A percentile compares a stretch with the other conserved stretches of the same genome.
phyloP scores from a whole-genome alignment of 2,797 vertebrate genomes.

The Parauchenoglanis punctatus region DNA sequence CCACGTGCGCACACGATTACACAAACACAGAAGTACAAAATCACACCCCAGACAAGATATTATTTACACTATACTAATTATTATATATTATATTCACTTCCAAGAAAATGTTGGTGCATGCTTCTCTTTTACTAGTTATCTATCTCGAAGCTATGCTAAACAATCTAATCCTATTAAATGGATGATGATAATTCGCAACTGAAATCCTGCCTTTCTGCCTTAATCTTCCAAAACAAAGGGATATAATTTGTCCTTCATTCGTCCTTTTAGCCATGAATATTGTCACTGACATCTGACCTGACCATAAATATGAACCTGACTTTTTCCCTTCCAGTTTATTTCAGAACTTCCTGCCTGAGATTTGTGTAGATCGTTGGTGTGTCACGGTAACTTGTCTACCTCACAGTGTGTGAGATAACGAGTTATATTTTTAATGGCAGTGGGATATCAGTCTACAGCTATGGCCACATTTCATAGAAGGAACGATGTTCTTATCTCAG shows the following conservation, averaged over 20 bases:
- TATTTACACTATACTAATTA: conserved; percentile 32
- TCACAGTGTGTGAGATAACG: not conserved
- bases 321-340: not conserved
- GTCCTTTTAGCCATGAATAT: not conserved
- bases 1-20: conserved; percentile 51
- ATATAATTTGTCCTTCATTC: not conserved
- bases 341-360: not conserved
- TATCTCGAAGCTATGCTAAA: not conserved
- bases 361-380: no score
- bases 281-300: not conserved
- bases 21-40: conserved; percentile 56
- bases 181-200: not conserved
- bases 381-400: not conserved
- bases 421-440: not conserved
- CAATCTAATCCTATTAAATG: not conserved
- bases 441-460: not conserved
- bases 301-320: not conserved
- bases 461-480: not conserved
- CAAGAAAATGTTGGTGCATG: not conserved
- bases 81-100: not conserved
- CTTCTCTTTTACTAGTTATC: not conserved
- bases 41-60: conserved; percentile 47
- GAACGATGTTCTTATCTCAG: not conserved
- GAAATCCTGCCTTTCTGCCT: not conserved
- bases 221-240: not conserved